Base-by-base conservation (phyloP, 2,113 vertebrate genomes). In the Dissostichus mawsoni region DNA sequence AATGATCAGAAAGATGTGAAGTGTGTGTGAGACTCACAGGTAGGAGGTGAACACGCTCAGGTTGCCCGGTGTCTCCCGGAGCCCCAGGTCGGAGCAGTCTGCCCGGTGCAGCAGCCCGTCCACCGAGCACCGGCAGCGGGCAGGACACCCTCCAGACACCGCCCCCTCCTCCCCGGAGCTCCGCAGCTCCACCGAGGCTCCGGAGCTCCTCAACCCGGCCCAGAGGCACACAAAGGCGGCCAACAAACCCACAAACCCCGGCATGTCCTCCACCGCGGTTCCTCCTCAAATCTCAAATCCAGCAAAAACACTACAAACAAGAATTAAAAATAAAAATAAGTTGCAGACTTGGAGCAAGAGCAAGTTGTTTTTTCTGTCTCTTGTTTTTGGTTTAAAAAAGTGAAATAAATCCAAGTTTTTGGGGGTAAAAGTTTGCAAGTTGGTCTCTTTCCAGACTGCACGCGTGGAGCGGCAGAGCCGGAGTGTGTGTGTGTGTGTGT, bases 61-160 rank as follows among this genome's bases (percentile, higher is more conserved):
- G 80, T 90, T 82, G 61, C 58, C 67, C 61, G 91, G 91, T 2
- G 76, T 11, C 20, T 87, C 83, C 61, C 75, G 87, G 78, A 92
- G 90, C 8, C 87, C 91, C 80, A 72, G 87, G 87, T 92, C 91
- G 41, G 88, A 85, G 82, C 91, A 92, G 87, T 92, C 91, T 73
- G 84, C 85, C 75, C 89, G 75, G 59, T 83, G 85, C 75, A 90
- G 85, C 59, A 75, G 82, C 55, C 91, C 91, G 88, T 88, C 87
- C 87, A 71, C 78, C 76, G 87, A 87, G 74, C 91, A 89, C 58
- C 87, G 88, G 8, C 91, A 92, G 83, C 90, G 90, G 79, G 23
- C 69, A 2, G 90, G 86, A 20, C 91, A 92, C 58, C 62, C 69
- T 23, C 55, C 5, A 62, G 11, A 25, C 29, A 5, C 45, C 18